Evolutionary conservation across 2,113 vertebrate genomes (phyloP).

Genomic region (Mugil cephalus): DNA sequence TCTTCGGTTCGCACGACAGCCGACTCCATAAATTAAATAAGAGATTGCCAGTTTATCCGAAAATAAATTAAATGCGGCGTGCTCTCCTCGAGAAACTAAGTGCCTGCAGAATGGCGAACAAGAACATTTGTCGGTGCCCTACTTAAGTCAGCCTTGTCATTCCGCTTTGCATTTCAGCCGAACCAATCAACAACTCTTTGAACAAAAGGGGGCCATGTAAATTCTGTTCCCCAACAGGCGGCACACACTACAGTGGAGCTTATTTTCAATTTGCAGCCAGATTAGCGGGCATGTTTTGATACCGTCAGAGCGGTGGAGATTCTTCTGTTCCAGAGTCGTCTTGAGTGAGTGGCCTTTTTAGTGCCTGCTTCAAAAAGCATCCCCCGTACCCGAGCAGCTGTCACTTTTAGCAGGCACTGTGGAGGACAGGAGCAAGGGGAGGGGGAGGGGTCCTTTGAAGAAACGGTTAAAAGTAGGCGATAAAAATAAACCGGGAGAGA

Average conservation of each 20-base stretch:
- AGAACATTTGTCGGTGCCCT: slow-evolving; percentile 24
- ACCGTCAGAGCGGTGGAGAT: slow-evolving; percentile 60
- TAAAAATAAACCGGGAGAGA: slow-evolving; percentile 83
- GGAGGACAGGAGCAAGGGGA: slow-evolving; percentile 67
- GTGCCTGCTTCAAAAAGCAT: slow-evolving; percentile 80
- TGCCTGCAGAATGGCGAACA: slow-evolving; percentile 1
- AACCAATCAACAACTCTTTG: slow-evolving; percentile 62
- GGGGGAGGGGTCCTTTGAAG: slow-evolving; percentile 79
- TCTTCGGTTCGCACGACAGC: slow-evolving; percentile 34
- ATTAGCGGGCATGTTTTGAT: slow-evolving; percentile 72
- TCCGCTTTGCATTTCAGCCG: slow-evolving; percentile 44
- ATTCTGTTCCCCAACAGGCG: slow-evolving; percentile 47
- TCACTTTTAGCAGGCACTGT: slow-evolving; percentile 76
- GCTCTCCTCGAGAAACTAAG: slow-evolving; percentile 4
- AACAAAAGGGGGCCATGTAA: slow-evolving; percentile 50
- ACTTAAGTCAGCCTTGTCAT: slow-evolving; percentile 33
- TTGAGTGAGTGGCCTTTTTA: slow-evolving; percentile 79
- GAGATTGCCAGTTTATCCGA: slow-evolving; percentile 10
- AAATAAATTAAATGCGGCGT: slow-evolving; percentile 16
- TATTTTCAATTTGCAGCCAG: slow-evolving; percentile 76
- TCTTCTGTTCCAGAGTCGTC: slow-evolving; percentile 68
- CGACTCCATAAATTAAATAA: slow-evolving; percentile 30
- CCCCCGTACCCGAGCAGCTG: slow-evolving; percentile 73
- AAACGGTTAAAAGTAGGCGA: slow-evolving; percentile 80
- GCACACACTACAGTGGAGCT: slow-evolving; percentile 32